Evolutionary conservation across 2,888 invertebrate genomes (phyloP), one percentile per base, ranked within the genome.

Genomic region (Pollenia angustigena): DNA sequence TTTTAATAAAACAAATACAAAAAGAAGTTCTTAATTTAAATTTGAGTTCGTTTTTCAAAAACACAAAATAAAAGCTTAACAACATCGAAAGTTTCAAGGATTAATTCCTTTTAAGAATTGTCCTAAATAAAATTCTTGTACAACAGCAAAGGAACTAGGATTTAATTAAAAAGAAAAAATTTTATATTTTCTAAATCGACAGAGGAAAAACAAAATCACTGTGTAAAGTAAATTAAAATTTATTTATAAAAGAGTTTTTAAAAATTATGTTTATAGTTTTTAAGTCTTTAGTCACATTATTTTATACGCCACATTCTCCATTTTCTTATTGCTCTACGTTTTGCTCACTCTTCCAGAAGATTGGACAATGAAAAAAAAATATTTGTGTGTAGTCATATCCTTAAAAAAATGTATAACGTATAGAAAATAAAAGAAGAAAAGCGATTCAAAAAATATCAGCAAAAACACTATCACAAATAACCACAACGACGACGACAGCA

Each of bases 341-440:
- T 66, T 78, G 84, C 16, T 81, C 69, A 81, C 42, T 81, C 54
- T 87, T 87, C 87, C 84, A 74, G 84, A 87, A 81, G 54, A 87
- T 78, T 87, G 52, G 46, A 66, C 87, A 87, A 72, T 76, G 60
- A 87, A 58, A 87, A 83, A 81, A 83, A 48, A 76, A 62, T 75
- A 75, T 69, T 69, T 62, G 44, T 76, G 16, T 16, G n/a, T 66
- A 48, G 46, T 11, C 23, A 79, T 50, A 64, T 76, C 58, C 58
- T 60, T 48, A 72, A 16, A 76, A 54, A 69, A 58, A 64, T 44
- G 14, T n/a, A 32, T 44, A 72, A 56, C n/a, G 18, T 68, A 46
- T 50, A 58, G 40, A 12, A 52, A 56, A 42, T 48, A 64, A 7
- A 18, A 50, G 72, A 16, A 62, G 11, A 8, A 80, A n/a, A 32